phyloP scores from a whole-genome alignment of 2,113 vertebrate genomes.

The Athene noctua region DNA sequence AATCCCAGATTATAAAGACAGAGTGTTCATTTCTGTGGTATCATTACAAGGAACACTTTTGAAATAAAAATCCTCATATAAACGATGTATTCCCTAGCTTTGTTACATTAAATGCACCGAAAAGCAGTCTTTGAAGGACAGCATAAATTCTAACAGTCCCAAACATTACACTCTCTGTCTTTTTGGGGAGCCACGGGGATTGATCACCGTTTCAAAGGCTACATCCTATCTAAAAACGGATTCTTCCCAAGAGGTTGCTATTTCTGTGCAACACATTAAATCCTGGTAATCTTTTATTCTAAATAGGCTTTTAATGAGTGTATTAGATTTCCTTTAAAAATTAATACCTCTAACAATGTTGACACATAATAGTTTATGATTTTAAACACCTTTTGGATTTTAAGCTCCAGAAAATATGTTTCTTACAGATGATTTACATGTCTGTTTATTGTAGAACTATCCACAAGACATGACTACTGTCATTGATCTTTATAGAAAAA shows the following conservation, averaged over 20 bases:
- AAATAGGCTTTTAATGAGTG: background rate
- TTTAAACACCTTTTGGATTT: background rate
- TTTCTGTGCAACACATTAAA: background rate
- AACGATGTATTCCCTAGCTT: background rate
- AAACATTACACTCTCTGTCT: background rate
- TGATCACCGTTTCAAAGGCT: background rate
- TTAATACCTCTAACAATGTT: background rate
- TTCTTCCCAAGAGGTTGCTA: background rate
- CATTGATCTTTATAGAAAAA: background rate
- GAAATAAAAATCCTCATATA: background rate
- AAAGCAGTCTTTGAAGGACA: background rate
- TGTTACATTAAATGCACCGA: rapidly evolving
- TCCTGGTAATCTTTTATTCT: background rate
- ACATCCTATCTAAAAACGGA: background rate
- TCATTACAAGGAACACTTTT: background rate
- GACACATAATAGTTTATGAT: background rate
- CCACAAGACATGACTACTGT: background rate
- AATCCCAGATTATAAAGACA: background rate
- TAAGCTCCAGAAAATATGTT: background rate
- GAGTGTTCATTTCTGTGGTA: background rate
- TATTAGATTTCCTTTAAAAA: background rate
- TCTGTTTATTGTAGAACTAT: background rate
- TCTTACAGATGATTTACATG: background rate
- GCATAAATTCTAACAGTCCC: background rate
- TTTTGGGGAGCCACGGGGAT: background rate